Conservation (phyloP, 2,797 vertebrate species). For the Danio jaintianensis region DNA sequence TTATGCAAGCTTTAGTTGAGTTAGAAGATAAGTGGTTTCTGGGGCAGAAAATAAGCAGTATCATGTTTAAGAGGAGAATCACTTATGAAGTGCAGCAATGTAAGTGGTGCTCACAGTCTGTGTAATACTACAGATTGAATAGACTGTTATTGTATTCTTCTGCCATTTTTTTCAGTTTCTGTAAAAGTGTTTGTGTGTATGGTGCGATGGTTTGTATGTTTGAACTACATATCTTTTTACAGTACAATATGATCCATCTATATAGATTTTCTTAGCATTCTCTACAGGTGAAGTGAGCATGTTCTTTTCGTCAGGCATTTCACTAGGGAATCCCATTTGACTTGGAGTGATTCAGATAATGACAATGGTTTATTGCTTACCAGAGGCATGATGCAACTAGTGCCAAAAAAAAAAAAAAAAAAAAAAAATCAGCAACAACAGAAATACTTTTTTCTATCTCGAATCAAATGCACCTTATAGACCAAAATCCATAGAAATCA, state of each 20-base stretch:
- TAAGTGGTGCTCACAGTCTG: conserved; percentile 10
- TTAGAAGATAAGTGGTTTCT: background rate
- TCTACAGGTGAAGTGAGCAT: conserved; percentile 12
- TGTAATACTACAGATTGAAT: conserved; percentile 23
- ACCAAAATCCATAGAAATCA: background rate
- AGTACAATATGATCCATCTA: background rate
- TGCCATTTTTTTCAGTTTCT: background rate
- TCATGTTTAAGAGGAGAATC: conserved; percentile 20
- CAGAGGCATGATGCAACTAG: background rate
- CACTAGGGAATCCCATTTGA: conserved; percentile 18
- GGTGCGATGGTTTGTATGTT: conserved; percentile 8
- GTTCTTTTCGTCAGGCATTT: background rate
- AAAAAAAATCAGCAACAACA: too few species aligned
- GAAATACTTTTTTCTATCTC: background rate
- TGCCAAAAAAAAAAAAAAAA: background rate
- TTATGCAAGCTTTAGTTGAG: conserved; percentile 1
- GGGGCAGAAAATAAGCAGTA: background rate
- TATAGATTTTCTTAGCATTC: conserved; percentile 9
- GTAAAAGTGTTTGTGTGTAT: background rate
- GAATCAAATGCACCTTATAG: background rate
- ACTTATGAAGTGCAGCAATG: conserved; percentile 14
- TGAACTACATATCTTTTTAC: background rate
- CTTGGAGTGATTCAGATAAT: background rate
- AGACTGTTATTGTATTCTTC: background rate
- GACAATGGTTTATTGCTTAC: background rate